Evolutionary conservation across 2,797 vertebrate species (phyloP), one percentile per base, ranked within the genome.

Genomic region (Eupleurogrammus muticus): DNA sequence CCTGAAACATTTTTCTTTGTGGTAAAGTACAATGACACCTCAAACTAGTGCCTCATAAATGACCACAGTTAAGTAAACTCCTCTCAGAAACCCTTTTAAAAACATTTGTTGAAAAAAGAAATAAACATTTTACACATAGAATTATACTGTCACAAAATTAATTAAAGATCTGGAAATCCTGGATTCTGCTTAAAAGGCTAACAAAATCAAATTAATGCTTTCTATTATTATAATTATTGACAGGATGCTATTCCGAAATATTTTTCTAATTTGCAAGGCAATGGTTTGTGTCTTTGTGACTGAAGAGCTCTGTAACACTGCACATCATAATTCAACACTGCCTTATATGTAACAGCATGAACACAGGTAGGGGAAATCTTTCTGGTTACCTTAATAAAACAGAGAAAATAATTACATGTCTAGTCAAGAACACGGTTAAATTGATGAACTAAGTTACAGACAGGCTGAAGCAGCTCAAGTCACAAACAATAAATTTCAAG

Each of bases 41-140:
- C 50, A 61, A 34, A 63, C 35, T 52, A 48, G 17, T 56, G 21
- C 12, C 28, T 63, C 2, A 65, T 0, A 44, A 40, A n/a, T 62
- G 4, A 35, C 9, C 14, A 68, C 14, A 12, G 24, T 59, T 50
- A 40, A 35, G 12, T 35, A 5, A 48, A 48, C 28, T 65, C 20
- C n/a, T 50, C 10, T 47, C 12, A 56, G 1, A 46, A 4, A 60
- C 3, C 4, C 13, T 32, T 16, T 56, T 2, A 61, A 56, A 5
- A 40, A 14, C 7, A 1, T 2, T 12, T 46, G 35, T 9, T 38
- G 5, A 14, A 57, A 24, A 61, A 36, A 36, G 10, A 40, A 14
- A 40, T 16, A 5, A 40, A 16, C 38, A 38, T 38, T 57, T 63
- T 14, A 51, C 28, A 46, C 14, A 46, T 51, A 23, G 5, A 4